Conservation (phyloP, 1,140 invertebrate species). For the Drosophila pruinosa region DNA sequence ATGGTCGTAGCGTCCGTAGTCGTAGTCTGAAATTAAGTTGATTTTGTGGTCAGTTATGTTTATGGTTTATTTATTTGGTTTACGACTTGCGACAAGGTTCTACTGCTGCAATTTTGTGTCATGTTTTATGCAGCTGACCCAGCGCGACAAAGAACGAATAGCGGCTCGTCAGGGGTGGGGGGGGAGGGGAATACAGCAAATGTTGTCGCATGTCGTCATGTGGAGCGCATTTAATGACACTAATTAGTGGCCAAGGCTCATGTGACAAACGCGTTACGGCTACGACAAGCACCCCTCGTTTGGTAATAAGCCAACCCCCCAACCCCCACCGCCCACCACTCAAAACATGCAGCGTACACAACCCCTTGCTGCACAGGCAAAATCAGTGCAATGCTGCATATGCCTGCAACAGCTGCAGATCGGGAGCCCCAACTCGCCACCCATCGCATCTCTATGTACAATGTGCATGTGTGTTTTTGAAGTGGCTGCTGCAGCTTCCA, state of each 20-base stretch:
- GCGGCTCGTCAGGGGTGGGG: not conserved
- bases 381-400: slow-evolving; percentile 36
- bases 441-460: not conserved
- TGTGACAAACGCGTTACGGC: slow-evolving; percentile 73
- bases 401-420: slow-evolving; percentile 65
- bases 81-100: slow-evolving; percentile 8
- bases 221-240: slow-evolving; percentile 78
- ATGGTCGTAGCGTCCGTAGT: not conserved
- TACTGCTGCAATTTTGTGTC: slow-evolving; percentile 65
- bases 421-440: slow-evolving; percentile 5
- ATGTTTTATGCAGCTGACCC: slow-evolving; percentile 54
- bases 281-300: slow-evolving; percentile 34
- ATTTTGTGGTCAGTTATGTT: slow-evolving; percentile 73
- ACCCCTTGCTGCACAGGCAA: slow-evolving; percentile 1
- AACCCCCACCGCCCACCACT: too few species aligned
- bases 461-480: slow-evolving; percentile 4
- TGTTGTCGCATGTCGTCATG: slow-evolving; percentile 45
- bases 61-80: slow-evolving; percentile 76
- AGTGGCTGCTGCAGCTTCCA: slow-evolving; percentile 15
- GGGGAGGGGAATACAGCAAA: not conserved
- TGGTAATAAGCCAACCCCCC: not conserved
- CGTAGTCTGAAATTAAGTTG: slow-evolving; percentile 43
- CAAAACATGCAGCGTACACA: too few species aligned
- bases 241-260: slow-evolving; percentile 77
- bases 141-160: too few species aligned